Evolutionary conservation across 2,797 vertebrate species (phyloP).

Genomic region (Arctocebus calabarensis): DNA sequence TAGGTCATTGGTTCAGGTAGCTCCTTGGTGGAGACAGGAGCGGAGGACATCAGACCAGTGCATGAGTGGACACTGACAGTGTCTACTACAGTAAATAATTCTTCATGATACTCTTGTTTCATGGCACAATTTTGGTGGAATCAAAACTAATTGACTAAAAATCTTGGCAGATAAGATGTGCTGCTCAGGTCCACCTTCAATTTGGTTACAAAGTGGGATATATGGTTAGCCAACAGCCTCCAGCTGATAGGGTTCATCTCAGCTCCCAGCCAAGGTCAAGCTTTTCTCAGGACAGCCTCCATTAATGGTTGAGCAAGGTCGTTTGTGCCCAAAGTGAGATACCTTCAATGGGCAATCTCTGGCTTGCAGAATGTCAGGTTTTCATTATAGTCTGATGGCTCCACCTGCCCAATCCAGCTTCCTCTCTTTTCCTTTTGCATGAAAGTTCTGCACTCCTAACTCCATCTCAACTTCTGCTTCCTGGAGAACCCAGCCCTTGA

Average conservation of each 20-base stretch:
- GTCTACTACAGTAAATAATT: background rate
- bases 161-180: background rate
- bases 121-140: background rate
- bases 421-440: slow-evolving; percentile 4
- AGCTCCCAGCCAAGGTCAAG: background rate
- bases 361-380: background rate
- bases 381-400: background rate
- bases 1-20: background rate
- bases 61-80: background rate
- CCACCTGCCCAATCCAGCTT: background rate
- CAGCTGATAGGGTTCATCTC: background rate
- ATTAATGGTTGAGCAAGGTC: background rate
- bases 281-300: background rate
- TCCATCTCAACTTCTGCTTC: slow-evolving; percentile 7
- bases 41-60: background rate
- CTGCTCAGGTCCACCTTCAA: background rate
- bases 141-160: background rate
- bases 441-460: background rate
- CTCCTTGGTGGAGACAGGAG: background rate
- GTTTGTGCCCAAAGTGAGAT: background rate
- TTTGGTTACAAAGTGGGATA: background rate
- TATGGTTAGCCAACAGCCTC: background rate
- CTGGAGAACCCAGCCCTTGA: background rate
- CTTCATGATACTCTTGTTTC: background rate
- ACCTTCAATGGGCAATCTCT: background rate